Evolutionary conservation across 1,140 invertebrate species (phyloP), one percentile per base, ranked within the genome.

Genomic region (Tetramorium alpestre): DNA sequence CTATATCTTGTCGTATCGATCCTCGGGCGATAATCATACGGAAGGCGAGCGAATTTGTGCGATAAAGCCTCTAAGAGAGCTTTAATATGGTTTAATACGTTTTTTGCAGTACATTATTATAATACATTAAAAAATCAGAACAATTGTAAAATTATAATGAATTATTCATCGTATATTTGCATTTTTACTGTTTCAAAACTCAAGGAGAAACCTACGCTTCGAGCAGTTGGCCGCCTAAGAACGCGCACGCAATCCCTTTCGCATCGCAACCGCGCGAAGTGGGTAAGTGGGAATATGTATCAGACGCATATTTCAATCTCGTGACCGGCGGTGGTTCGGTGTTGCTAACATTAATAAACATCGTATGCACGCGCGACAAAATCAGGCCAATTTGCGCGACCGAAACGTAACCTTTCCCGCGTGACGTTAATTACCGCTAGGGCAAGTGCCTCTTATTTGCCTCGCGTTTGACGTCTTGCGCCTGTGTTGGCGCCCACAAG

Each of bases 311-410:
- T 49, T 84, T 62, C 38, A 25, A 60, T 82, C 58, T 82, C 69
- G 80, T 75, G 69, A 84, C 69, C 8, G 41, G 16, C 4, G 33
- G 65, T 16, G 51, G 11, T 62, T 82, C 18, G 3, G 56, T n/a
- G 65, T 70, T 22, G 38, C n/a, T 72, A 44, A 73, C 54, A 22
- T 82, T 84, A 84, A 84, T 75, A 75, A 75, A 41, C 13, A 41
- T 38, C 49, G 28, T 73, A 47, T 73, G n/a, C 51, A 60, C 41
- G 67, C 51, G 49, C 65, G 22, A 84, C 54, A 28, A 84, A 75
- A 84, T 84, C 69, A 84, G 41, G 41, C 69, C 54, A 84, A 75
- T 84, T 84, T 84, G 44, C 80, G 18, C 41, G 28, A 49, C 41
- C 69, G 25, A 49, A 62, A 22, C 69, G 44, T 82, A 82, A 69